Conservation (phyloP, 2,888 invertebrate genomes). For the Horisme vitalbata region DNA sequence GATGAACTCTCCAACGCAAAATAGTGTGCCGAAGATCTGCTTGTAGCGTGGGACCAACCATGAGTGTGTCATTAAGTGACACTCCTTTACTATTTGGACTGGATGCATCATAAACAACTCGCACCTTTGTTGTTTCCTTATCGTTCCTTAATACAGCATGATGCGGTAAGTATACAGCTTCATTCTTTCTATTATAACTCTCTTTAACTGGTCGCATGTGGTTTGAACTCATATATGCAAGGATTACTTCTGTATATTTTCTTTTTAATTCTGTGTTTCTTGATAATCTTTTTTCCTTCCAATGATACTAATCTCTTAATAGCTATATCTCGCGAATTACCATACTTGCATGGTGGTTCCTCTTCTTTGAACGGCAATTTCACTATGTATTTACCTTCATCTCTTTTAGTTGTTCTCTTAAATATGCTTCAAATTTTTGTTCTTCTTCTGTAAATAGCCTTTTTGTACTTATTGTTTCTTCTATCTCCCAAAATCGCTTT, state of each 20-base stretch:
- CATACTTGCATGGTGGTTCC: too few species aligned
- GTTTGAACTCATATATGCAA: background rate
- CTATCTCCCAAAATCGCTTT: slow-evolving; percentile 2
- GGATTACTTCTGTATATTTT: background rate
- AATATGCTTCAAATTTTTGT: background rate
- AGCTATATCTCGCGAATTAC: background rate
- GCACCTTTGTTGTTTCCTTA: too few species aligned
- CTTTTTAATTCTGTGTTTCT: background rate
- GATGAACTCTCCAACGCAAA: too few species aligned
- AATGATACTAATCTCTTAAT: background rate
- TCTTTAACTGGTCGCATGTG: too few species aligned
- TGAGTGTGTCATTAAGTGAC: too few species aligned
- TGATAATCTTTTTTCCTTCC: slow-evolving; percentile 3
- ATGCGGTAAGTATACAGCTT: too few species aligned
- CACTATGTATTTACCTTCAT: background rate
- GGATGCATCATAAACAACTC: too few species aligned
- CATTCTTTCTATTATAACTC: too few species aligned
- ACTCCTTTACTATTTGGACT: too few species aligned
- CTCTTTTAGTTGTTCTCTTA: background rate
- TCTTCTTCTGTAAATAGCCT: slow-evolving; percentile 1
- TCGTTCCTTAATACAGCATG: too few species aligned
- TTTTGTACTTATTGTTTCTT: background rate
- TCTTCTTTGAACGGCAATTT: slow-evolving; percentile 2
- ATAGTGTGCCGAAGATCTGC: too few species aligned
- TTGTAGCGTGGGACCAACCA: too few species aligned